Evolutionary conservation across 2,888 invertebrate species (phyloP), one percentile per base, ranked within the genome.

Genomic region (Lasioglossum pauxillum): DNA sequence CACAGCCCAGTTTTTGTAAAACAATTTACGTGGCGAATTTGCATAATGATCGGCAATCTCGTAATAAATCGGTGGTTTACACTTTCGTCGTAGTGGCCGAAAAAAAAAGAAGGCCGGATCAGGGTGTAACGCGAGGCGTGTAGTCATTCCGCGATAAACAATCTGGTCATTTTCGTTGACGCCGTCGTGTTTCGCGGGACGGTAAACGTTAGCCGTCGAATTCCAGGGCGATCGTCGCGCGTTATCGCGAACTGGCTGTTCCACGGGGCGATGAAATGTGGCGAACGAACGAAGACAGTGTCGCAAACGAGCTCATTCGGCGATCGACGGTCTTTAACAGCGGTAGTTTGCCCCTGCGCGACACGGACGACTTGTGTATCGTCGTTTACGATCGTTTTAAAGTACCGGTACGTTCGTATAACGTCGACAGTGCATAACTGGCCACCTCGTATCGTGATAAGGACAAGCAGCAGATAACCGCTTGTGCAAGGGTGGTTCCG

Each of bases 401-500:
- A 80, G 79, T 57, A 49, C 69, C 73, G 69, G 49, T 75, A 78
- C 57, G 82, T 85, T 78, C 86, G 88, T 85, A 75, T 69, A 75
- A 67, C 75, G 78, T 73, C 78, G 82, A 89, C 88, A 86, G 88
- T 69, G 88, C 49, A 89, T 86, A 90, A 89, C 86, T 84, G 80
- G 80, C 72, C 84, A 82, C 80, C 74, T 90, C 86, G 86, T 85
- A 90, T 83, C 85, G 82, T 4, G 90, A 90, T 90, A 89, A 90
- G 88, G 53, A 64, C 71, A 41, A 46, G 77, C 46, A 69, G 74
- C 53, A 90, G 89, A 90, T 90, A 87, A 84, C 84, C 85, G 41
- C 78, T 75, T 27, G 82, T 78, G 57, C 72, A 83, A 78, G 78
- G 86, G 82, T 80, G 80, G 80, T 83, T 83, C 83, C 86, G 75